phyloP scores from a whole-genome alignment of 2,888 invertebrate genomes.

The Cactoblastis cactorum region DNA sequence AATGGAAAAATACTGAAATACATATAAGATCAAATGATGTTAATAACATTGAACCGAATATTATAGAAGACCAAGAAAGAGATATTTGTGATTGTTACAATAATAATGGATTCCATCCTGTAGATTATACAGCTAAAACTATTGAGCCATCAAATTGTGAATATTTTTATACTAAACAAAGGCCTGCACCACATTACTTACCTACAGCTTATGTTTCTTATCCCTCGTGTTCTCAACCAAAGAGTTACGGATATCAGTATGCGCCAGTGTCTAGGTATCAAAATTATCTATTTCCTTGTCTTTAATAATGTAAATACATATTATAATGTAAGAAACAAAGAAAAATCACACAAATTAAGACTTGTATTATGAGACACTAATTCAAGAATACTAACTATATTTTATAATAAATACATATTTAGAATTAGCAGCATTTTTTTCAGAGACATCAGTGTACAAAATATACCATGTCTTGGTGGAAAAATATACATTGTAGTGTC shows the following conservation, averaged over 20 bases:
- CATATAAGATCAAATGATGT: conserved; percentile 7
- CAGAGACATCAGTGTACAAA: no score
- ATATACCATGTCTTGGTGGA: no score
- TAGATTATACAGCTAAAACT: neutral
- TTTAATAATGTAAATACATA: neutral
- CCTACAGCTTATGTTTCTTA: neutral
- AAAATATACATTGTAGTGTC: no score
- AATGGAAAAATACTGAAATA: conserved; percentile 25
- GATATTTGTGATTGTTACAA: neutral
- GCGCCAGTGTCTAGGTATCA: conserved; percentile 7
- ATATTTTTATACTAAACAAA: neutral
- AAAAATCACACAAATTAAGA: no score
- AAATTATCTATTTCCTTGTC: conserved; percentile 2
- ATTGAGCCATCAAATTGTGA: neutral
- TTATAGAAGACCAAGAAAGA: neutral
- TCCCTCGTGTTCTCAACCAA: neutral
- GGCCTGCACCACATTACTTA: neutral
- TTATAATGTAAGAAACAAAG: neutral
- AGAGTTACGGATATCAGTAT: conserved; percentile 1
- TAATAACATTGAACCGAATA: neutral
- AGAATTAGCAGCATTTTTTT: no score
- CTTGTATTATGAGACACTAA: no score
- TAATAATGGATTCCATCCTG: neutral
- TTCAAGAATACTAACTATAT: no score
- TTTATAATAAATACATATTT: no score